phyloP scores from a whole-genome alignment of 1,140 invertebrate genomes.

The Drosophila nebulosa region DNA sequence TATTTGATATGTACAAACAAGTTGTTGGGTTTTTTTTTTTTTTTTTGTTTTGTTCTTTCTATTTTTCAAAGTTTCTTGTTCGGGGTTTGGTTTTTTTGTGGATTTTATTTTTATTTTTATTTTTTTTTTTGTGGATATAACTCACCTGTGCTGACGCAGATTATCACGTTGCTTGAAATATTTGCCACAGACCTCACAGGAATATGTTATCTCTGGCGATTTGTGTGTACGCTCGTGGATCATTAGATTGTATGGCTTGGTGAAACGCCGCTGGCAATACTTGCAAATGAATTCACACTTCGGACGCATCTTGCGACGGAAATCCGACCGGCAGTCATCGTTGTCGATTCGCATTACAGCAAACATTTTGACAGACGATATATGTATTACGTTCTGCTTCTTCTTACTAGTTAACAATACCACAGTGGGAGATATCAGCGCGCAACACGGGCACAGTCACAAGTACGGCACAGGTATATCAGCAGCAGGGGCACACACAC shows the following conservation, averaged over 20 bases:
- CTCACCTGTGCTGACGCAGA: slow-evolving; percentile 96
- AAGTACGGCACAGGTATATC: neutral
- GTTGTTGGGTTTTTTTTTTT: neutral
- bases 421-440: slow-evolving; percentile 8
- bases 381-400: slow-evolving; percentile 49
- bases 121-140: slow-evolving; percentile 8
- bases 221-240: slow-evolving; percentile 99
- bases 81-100: neutral
- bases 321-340: slow-evolving; percentile 93
- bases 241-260: slow-evolving; percentile 99
- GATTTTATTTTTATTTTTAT: too few species aligned
- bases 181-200: slow-evolving; percentile 99
- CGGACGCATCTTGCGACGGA: slow-evolving; percentile 94
- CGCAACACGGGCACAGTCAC: neutral
- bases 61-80: neutral
- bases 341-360: slow-evolving; percentile 94
- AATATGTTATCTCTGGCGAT: slow-evolving; percentile 97
- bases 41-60: neutral
- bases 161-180: slow-evolving; percentile 98
- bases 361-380: slow-evolving; percentile 86
- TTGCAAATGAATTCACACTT: slow-evolving; percentile 99
- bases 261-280: slow-evolving; percentile 99
- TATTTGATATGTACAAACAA: neutral
- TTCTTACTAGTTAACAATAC: neutral
- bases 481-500: neutral